phyloP scores from a whole-genome alignment of 1,140 invertebrate genomes.

The Megathymus violae region DNA sequence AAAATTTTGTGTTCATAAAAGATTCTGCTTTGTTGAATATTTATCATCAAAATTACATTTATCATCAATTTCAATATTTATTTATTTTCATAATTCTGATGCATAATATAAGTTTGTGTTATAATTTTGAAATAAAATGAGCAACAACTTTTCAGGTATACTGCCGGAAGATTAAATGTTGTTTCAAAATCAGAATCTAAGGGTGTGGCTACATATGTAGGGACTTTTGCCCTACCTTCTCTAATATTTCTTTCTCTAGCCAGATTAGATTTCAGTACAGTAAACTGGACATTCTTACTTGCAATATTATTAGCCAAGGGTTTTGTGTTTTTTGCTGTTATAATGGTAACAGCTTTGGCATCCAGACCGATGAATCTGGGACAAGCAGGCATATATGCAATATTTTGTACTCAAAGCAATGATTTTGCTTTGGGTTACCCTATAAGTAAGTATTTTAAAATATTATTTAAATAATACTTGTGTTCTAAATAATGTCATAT shows the following conservation, averaged over 20 bases:
- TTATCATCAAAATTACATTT: no score
- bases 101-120: no score
- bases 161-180: constrained; percentile 93
- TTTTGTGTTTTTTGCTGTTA: constrained; percentile 92
- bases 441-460: constrained; percentile 89
- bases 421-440: constrained; percentile 99
- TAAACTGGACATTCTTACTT: constrained; percentile 96
- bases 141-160: constrained; percentile 87
- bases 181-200: constrained; percentile 94
- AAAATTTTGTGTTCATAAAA: no score
- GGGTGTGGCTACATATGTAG: constrained; percentile 96
- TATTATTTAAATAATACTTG: constrained; percentile 3
- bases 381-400: constrained; percentile 95
- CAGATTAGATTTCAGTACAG: constrained; percentile 91
- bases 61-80: not conserved
- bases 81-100: no score
- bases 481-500: no score
- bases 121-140: not conserved
- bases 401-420: constrained; percentile 98
- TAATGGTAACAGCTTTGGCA: constrained; percentile 91
- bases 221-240: constrained; percentile 95
- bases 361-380: constrained; percentile 92
- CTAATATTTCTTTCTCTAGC: constrained; percentile 96
- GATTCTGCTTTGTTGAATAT: no score
- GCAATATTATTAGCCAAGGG: constrained; percentile 94